Evolutionary conservation across 2,888 invertebrate species (phyloP).

Genomic region (Leptinotarsa peninsularis): DNA sequence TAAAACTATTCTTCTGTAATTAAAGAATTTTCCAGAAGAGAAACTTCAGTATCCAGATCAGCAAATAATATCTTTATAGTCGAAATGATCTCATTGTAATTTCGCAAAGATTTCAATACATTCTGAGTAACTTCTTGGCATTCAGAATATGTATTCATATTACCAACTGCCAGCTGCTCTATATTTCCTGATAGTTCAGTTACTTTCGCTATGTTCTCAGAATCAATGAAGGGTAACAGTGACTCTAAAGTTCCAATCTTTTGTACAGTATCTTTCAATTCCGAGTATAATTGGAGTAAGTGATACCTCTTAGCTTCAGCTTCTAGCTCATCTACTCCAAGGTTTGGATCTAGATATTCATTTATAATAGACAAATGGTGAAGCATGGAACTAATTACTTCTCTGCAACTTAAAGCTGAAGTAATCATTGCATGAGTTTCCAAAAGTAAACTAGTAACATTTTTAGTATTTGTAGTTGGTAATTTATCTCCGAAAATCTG

Average conservation of each 20-base stretch:
- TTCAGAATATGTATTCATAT: conserved; percentile 64
- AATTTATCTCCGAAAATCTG: conserved; percentile 61
- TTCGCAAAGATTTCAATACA: conserved; percentile 64
- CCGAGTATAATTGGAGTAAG: conserved; percentile 65
- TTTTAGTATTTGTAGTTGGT: conserved; percentile 54
- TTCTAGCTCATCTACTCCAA: conserved; percentile 65
- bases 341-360: conserved; percentile 65
- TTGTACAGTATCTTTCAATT: conserved; percentile 64
- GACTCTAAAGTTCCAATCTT: conserved; percentile 63
- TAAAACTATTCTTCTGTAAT: conserved; percentile 51
- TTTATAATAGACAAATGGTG: conserved; percentile 67
- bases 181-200: conserved; percentile 66
- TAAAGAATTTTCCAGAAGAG: conserved; percentile 65
- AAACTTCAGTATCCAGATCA: conserved; percentile 65
- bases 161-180: conserved; percentile 62
- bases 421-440: conserved; percentile 68
- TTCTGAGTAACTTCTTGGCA: conserved; percentile 62
- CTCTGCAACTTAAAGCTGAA: conserved; percentile 68
- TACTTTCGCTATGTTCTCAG: conserved; percentile 64
- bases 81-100: conserved; percentile 67
- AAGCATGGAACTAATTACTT: conserved; percentile 65
- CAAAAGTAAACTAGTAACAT: conserved; percentile 66
- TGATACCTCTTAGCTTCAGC: conserved; percentile 67
- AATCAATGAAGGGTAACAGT: conserved; percentile 64
- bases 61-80: conserved; percentile 67